A percentile compares a stretch with the other conserved stretches of the same genome.
Conservation (phyloP, 2,797 vertebrate species). For the Phrynocephalus guinanensis region DNA sequence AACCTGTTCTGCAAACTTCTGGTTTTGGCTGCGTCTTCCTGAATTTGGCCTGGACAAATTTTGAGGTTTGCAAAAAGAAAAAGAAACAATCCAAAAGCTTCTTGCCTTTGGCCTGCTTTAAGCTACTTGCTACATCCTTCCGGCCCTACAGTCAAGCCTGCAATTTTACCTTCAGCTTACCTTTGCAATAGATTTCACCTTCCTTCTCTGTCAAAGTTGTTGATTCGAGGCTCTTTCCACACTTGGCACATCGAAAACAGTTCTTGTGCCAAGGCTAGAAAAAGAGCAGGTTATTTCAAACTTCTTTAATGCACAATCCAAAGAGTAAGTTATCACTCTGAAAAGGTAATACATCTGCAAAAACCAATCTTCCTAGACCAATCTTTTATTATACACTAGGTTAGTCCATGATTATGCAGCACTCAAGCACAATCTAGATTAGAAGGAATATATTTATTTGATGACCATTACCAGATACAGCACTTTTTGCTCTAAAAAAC, state of each 20-base stretch:
- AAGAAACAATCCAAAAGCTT: no score
- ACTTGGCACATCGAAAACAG: constrained; percentile 95
- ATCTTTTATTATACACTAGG: background rate
- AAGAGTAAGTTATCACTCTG: background rate
- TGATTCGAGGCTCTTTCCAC: constrained; percentile 94
- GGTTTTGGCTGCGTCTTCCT: background rate
- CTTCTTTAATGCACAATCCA: background rate
- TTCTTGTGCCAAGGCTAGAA: constrained; percentile 94
- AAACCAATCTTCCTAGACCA: background rate
- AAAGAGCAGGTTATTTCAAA: constrained; percentile 2
- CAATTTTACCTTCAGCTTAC: constrained; percentile 75
- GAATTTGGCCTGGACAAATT: no score
- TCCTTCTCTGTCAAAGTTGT: constrained; percentile 96
- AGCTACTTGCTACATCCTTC: background rate
- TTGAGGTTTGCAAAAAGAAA: no score
- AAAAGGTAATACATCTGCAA: background rate
- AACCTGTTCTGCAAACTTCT: background rate
- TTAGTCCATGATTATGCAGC: background rate
- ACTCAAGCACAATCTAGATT: background rate
- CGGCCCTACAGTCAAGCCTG: background rate
- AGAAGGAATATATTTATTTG: background rate
- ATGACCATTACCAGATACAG: background rate
- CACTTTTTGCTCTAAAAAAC: background rate
- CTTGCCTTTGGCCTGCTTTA: background rate
- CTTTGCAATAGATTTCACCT: constrained; percentile 98